Evolutionary conservation across 1,140 invertebrate genomes (phyloP).

Genomic region (Bombus sibiricus): DNA sequence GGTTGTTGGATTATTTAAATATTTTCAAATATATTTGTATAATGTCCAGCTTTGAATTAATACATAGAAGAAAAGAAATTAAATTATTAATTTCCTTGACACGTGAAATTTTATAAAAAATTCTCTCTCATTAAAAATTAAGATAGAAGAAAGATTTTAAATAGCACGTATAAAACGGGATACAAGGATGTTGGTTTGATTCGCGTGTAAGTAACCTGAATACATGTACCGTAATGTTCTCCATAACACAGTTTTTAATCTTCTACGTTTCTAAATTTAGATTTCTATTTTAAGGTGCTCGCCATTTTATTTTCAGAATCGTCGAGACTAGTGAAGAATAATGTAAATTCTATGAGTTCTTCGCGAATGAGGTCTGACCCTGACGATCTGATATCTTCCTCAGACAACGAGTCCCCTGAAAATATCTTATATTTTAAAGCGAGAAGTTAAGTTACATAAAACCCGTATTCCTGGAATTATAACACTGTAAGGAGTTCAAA

Average conservation of each 20-base stretch:
- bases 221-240: too few relatives aligned
- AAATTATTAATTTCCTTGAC: too few relatives aligned
- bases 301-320: background rate
- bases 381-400: background rate
- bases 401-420: background rate
- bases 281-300: constrained; percentile 4
- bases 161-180: too few relatives aligned
- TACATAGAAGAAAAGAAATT: too few relatives aligned
- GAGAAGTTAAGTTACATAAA: background rate
- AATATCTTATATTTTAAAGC: background rate
- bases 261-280: background rate
- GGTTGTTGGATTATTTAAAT: background rate
- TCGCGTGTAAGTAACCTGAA: too few relatives aligned
- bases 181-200: too few relatives aligned
- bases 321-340: background rate
- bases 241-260: background rate
- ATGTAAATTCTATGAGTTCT: background rate
- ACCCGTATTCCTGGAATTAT: background rate
- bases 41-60: too few relatives aligned
- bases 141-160: too few relatives aligned
- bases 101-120: too few relatives aligned
- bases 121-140: too few relatives aligned
- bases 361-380: background rate
- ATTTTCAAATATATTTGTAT: too few relatives aligned
- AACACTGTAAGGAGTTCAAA: background rate